Evolutionary conservation across 2,113 vertebrate genomes (phyloP).

Genomic region (Notothenia coriiceps): DNA sequence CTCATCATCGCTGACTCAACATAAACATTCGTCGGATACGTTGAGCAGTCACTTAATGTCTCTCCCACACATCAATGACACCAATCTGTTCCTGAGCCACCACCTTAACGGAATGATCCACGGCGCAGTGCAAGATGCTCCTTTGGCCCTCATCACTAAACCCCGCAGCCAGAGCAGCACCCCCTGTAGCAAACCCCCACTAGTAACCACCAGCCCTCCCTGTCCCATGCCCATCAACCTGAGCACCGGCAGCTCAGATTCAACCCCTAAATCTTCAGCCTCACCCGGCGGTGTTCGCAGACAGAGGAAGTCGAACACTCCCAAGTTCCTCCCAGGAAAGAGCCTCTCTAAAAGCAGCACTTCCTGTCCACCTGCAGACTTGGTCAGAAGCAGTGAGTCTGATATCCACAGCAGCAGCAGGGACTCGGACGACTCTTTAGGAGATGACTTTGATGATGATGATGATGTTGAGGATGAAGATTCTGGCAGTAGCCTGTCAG

Average conservation of each 20-base stretch:
- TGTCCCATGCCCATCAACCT: constrained; percentile 89
- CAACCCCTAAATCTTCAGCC: constrained; percentile 73
- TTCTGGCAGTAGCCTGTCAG: constrained; percentile 94
- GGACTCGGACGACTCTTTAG: constrained; percentile 93
- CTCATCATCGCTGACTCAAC: constrained; percentile 73
- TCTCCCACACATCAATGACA: constrained; percentile 86
- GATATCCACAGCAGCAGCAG: constrained; percentile 93
- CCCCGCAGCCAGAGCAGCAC: constrained; percentile 84
- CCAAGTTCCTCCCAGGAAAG: constrained; percentile 75
- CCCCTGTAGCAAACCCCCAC: constrained; percentile 81
- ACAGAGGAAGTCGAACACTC: constrained; percentile 84
- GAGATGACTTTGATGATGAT: constrained; percentile 85
- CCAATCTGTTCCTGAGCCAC: constrained; percentile 88
- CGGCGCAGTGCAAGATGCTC: constrained; percentile 91
- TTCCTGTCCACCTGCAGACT: constrained; percentile 82
- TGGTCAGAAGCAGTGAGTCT: constrained; percentile 88
- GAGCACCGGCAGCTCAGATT: constrained; percentile 82
- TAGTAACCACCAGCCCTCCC: constrained; percentile 78
- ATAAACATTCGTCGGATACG: constrained; percentile 82
- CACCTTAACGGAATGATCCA: constrained; percentile 89
- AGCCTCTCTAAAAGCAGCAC: constrained; percentile 75
- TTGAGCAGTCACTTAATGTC: constrained; percentile 84
- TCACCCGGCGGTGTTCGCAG: constrained; percentile 81
- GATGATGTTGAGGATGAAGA: constrained; percentile 84
- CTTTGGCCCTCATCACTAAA: constrained; percentile 93